phyloP scores from a whole-genome alignment of 1,140 invertebrate genomes.

The Oscheius sp. region DNA sequence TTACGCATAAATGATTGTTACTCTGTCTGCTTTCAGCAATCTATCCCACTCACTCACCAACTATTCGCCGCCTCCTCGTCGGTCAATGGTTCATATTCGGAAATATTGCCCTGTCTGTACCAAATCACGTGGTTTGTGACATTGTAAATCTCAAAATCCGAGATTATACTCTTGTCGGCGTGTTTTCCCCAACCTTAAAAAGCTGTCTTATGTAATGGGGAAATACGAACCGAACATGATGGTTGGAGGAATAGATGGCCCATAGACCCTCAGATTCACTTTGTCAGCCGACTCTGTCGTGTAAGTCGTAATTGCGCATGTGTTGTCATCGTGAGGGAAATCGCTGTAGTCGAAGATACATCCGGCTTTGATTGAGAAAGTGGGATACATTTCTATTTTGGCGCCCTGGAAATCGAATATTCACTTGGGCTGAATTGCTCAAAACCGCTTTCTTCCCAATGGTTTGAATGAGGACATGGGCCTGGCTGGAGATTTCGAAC shows the following conservation, averaged over 20 bases:
- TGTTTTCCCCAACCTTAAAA: constrained; percentile 27
- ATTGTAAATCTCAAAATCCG: constrained; percentile 25
- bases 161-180: constrained; percentile 18
- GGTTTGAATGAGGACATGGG: constrained; percentile 53
- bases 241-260: constrained; percentile 27
- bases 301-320: constrained; percentile 44
- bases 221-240: constrained; percentile 32
- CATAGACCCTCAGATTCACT: constrained; percentile 40
- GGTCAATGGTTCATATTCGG: constrained; percentile 10
- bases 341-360: constrained; percentile 51
- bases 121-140: not conserved
- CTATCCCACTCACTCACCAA: not conserved
- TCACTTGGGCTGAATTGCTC: not conserved
- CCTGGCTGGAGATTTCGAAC: constrained; percentile 52
- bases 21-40: not conserved
- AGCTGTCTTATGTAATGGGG: not conserved
- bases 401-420: constrained; percentile 23
- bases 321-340: constrained; percentile 49
- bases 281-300: constrained; percentile 44
- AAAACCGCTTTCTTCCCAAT: constrained; percentile 16
- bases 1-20: too few species aligned
- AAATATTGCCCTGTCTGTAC: constrained; percentile 1
- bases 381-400: constrained; percentile 56
- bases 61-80: not conserved
- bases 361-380: constrained; percentile 53